Percentiles rank a stretch among this genome's conserved stretches.
These are phyloP conservation scores for Quadriops clusia DNA, from an alignment of 2,888 invertebrate species.

Conservation along the genomic window DNA sequence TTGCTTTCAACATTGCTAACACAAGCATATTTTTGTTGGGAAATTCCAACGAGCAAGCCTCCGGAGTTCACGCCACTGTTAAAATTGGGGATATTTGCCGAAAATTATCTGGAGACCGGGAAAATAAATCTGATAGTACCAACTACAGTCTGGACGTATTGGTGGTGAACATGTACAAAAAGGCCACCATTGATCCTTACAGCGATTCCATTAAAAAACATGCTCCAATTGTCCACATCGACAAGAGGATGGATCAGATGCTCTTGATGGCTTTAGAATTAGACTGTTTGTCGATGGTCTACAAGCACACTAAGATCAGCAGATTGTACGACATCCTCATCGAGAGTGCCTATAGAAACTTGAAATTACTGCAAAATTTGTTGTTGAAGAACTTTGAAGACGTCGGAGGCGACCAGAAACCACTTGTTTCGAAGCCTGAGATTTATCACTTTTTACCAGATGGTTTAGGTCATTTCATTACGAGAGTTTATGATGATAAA, in stretches of 20 bases:
- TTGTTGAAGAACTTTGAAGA: slow-evolving; percentile 44
- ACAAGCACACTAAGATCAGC: slow-evolving; percentile 48
- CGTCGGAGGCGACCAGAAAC: slow-evolving; percentile 17
- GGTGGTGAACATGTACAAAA: slow-evolving; percentile 48
- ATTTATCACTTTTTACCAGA: slow-evolving; percentile 64
- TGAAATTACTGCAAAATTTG: slow-evolving; percentile 52
- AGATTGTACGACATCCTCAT: slow-evolving; percentile 62
- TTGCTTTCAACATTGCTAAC: slow-evolving; percentile 56
- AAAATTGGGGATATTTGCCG: slow-evolving; percentile 41
- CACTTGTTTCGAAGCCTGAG: slow-evolving; percentile 41
- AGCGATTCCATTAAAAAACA: slow-evolving; percentile 35
- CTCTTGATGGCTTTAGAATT: slow-evolving; percentile 52
- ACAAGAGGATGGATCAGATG: slow-evolving; percentile 49
- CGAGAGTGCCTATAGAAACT: slow-evolving; percentile 60
- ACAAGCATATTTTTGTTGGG: slow-evolving; percentile 56
- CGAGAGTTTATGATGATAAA: slow-evolving; percentile 56
- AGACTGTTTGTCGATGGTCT: slow-evolving; percentile 61
- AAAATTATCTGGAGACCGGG: slow-evolving; percentile 18
- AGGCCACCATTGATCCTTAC: slow-evolving; percentile 46
- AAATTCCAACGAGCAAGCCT: slow-evolving; percentile 44
- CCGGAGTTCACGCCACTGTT: slow-evolving; percentile 42
- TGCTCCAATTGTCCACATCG: slow-evolving; percentile 48
- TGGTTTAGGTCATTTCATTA: slow-evolving; percentile 64
- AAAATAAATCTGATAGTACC: slow-evolving; percentile 6
- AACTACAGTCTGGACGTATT: slow-evolving; percentile 44